A percentile compares a stretch with the other conserved stretches of the same genome.
Conservation (phyloP, 2,888 invertebrate genomes). For the Cheiracanthium punctorium region DNA sequence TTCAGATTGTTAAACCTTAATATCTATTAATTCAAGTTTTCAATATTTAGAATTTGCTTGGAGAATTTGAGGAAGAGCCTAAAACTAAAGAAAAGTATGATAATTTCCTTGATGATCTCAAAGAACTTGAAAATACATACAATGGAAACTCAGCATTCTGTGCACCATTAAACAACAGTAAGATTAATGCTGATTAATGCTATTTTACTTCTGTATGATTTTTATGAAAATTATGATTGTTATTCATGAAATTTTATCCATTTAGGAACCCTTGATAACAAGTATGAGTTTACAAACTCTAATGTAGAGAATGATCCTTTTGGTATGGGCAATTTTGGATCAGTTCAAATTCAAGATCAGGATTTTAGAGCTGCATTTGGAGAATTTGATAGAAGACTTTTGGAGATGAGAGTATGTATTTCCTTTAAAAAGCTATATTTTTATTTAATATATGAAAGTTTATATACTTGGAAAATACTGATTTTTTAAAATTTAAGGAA, state of each 20-base stretch:
- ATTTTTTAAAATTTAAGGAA: too few relatives aligned
- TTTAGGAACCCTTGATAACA: neutral
- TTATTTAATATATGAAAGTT: neutral
- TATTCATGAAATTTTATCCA: too few relatives aligned
- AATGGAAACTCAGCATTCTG: neutral
- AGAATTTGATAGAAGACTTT: conserved; percentile 86
- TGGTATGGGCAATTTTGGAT: conserved; percentile 85
- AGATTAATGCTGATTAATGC: too few relatives aligned
- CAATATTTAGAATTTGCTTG: conserved; percentile 23
- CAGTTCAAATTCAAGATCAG: conserved; percentile 75
- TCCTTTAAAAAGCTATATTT: neutral
- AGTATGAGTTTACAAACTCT: neutral
- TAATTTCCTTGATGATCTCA: conserved; percentile 22
- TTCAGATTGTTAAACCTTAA: too few relatives aligned
- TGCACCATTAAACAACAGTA: neutral
- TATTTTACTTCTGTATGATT: too few relatives aligned
- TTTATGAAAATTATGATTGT: too few relatives aligned
- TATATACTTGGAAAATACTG: too few relatives aligned
- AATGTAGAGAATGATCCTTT: conserved; percentile 82
- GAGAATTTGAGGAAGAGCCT: conserved; percentile 19
- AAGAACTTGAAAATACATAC: conserved; percentile 18
- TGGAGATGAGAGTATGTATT: conserved; percentile 87
- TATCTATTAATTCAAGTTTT: too few relatives aligned
- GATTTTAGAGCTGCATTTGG: conserved; percentile 85
- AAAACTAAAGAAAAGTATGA: conserved; percentile 1